Base-by-base conservation (phyloP, 1,140 invertebrate genomes). In the Anadara kagoshimensis region DNA sequence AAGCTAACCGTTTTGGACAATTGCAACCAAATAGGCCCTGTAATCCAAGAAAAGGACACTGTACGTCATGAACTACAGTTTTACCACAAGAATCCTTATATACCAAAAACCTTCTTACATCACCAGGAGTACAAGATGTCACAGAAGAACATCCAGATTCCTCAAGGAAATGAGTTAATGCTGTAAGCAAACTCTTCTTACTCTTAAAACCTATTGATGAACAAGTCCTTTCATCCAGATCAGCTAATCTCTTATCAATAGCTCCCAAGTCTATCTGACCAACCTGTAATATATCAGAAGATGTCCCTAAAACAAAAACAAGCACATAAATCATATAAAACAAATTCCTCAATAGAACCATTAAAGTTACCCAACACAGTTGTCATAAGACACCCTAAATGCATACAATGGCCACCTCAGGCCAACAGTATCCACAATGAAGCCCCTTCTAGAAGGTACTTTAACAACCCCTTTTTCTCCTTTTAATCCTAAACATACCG, bases 61-160 rank as follows among this genome's bases (percentile, higher is more conserved):
- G 18, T 14, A 65, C 20, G 47, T 18, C 14, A 66, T 75, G 67
- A 5, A 75, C 61, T 18, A 47, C 29, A 16, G 73, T 75, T 64
- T 75, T 75, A 22, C 67, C 73, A 18, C 12, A n/a, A 4, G 4
- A 36, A 59, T 75, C 67, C 54, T 65, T 75, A 61, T 53, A 64
- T 36, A 70, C 73, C 26, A 69, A 41, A 69, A 70, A 70, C 14
- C 24, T 20, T 29, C 41, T 59, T 49, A 71, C 51, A 59, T 75
- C 73, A 65, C 41, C 41, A 16, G 62, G 68, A 8, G 51, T 18
- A 47, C 49, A 56, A 7, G 53, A 22, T 61, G 7, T 0, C 56
- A 58, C 10, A 10, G 56, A 36, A 14, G 56, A 5, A 16, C 36
- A 20, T 20, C 22, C 18, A 20, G 5, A 22, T 22, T 14, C 36